Evolutionary conservation across 2,797 vertebrate genomes (phyloP), one percentile per base, ranked within the genome.

Genomic region (Hephaestus fuliginosus): DNA sequence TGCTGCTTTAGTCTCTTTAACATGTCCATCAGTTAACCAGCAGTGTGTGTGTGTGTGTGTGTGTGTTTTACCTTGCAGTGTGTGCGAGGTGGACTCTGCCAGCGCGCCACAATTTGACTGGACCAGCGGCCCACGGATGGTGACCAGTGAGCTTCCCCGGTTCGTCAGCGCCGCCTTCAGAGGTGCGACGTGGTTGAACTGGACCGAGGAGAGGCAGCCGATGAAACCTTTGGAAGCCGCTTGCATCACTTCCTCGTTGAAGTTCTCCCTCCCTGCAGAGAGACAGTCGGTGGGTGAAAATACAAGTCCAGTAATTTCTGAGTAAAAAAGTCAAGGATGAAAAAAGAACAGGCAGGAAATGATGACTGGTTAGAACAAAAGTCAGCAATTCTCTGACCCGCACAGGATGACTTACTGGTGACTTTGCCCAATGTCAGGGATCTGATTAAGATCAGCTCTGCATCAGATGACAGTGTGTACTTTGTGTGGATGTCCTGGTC

Each of bases 161-260:
- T 98, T 97, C 1, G 96, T 96, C n/a, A 99, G 91, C 9, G 97
- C 98, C 1, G 96, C 97, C 90, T 99, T 99, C 80, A 99, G 88
- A 0, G 98, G 98, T 1, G 97, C 96, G 1, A 97, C 86, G 0
- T 98, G 96, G 58, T 99, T 99, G 91, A 99, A 99, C 85, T 97
- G 97, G 5, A 99, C 97, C 0, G 98, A 97, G 33, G 98, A 98
- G 39, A 99, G 94, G 89, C 98, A 99, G 63, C 98, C 98, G 2
- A 95, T 63, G 86, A 99, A 99, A n/a, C 98, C 98, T 51, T 95
- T 88, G 0, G 86, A 84, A 13, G 97, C 98, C 0, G 96, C 97
- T 67, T 93, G 95, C 33, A 88, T 88, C 44, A 98, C 94, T 64
- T 98, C 97, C 53, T 96, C 90, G 49, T 96, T 94, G 76, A 96